Conservation (phyloP, 1,140 invertebrate genomes). For the Mya arenaria region DNA sequence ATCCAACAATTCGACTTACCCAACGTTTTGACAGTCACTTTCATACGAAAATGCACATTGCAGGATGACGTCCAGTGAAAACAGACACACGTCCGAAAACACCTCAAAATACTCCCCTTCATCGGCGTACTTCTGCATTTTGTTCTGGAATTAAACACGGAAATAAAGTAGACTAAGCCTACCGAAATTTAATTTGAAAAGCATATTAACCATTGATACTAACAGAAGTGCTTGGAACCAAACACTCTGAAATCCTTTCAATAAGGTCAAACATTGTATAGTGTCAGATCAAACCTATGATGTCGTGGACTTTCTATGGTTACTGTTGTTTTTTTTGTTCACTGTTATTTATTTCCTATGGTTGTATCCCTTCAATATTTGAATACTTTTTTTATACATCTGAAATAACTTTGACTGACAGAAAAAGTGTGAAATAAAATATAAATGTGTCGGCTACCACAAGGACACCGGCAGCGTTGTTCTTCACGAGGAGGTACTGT, state of each 20-base stretch:
- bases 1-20: constrained; percentile 46
- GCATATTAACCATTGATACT: too few species aligned
- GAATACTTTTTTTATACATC: too few species aligned
- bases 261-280: too few species aligned
- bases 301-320: too few species aligned
- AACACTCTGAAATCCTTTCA: too few species aligned
- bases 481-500: constrained; percentile 90
- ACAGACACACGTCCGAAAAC: constrained; percentile 64
- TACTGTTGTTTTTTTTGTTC: background rate
- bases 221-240: too few species aligned
- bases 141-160: constrained; percentile 53
- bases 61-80: constrained; percentile 74
- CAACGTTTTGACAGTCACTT: constrained; percentile 68
- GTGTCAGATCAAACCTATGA: too few species aligned
- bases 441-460: constrained; percentile 53
- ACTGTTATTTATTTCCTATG: background rate
- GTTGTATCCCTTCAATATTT: background rate
- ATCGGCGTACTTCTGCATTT: constrained; percentile 59
- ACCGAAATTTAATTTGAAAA: too few species aligned
- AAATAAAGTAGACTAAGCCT: too few species aligned
- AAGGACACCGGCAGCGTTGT: constrained; percentile 80
- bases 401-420: too few species aligned
- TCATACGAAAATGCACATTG: constrained; percentile 75
- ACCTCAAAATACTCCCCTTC: constrained; percentile 63
- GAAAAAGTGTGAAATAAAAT: background rate